Percentiles rank a stretch among this genome's conserved stretches.
These are phyloP conservation scores for Latheticus oryzae DNA, from an alignment of 2,888 invertebrate species.

Conservation along the genomic window DNA sequence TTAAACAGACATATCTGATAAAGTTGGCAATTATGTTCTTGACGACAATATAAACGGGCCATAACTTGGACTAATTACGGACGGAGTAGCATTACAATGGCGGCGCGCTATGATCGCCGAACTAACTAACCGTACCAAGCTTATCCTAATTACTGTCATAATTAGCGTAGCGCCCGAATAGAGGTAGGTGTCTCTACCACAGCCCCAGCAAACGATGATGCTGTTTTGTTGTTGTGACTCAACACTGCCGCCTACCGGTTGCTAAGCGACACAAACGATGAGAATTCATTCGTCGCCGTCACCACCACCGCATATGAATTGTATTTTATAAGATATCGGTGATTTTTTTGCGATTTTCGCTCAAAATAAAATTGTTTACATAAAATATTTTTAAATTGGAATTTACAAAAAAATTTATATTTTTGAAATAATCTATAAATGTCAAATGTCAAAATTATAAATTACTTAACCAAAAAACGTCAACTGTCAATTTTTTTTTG, in stretches of 20 bases:
- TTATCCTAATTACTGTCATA: conserved; percentile 66
- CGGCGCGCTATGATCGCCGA: conserved; percentile 50
- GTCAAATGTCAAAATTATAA: too few relatives aligned
- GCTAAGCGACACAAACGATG: conserved; percentile 53
- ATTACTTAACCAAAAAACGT: too few relatives aligned
- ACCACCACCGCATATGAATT: conserved; percentile 45
- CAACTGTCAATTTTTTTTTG: too few relatives aligned
- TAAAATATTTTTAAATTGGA: too few relatives aligned
- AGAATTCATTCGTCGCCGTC: conserved; percentile 52
- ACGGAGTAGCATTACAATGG: conserved; percentile 53
- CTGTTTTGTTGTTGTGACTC: conserved; percentile 60
- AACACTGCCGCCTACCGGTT: conserved; percentile 51
- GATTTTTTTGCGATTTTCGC: too few relatives aligned
- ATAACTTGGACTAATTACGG: conserved; percentile 63
- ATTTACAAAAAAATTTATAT: too few relatives aligned
- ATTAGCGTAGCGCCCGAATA: conserved; percentile 60
- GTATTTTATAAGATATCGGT: too few relatives aligned
- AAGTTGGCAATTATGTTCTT: conserved; percentile 63
- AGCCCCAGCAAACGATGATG: conserved; percentile 51
- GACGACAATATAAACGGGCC: conserved; percentile 63
- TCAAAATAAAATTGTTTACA: too few relatives aligned
- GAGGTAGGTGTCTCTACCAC: conserved; percentile 53
- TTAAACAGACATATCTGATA: conserved; percentile 57
- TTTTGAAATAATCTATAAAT: too few relatives aligned
- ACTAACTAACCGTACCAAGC: conserved; percentile 63